Base-by-base conservation (phyloP, 2,797 vertebrate species). In the Sebastes cheni region DNA sequence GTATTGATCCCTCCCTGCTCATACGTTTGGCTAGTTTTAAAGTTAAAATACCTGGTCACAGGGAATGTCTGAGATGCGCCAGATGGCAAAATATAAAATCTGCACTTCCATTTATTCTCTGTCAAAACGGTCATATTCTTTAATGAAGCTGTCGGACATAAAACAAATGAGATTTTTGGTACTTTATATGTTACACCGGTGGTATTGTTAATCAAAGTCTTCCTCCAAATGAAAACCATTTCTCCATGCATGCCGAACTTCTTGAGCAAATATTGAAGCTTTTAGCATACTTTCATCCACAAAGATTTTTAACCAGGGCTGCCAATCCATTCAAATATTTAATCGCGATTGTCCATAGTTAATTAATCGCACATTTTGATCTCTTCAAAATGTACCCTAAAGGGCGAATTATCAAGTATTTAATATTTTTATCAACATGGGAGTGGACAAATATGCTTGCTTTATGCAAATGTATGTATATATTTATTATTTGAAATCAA, bases 31-130 rank as follows among this genome's bases (percentile, higher is more conserved):
- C 59, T 74, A 56, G 18, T 36, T 70, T 64, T 29, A 67, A 67
- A 66, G 16, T 22, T 54, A 62, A 81, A 42, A 52, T 42, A 56
- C 25, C 59, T 52, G 65, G n/a, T 76, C 67, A 22, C 29, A 22
- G 25, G 66, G 10, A 65, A 23, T 23, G 16, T 59, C n/a, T 60
- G 36, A 66, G 27, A 67, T 4, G 54, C 8, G 14, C 60, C 67
- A 75, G 46, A 46, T 79, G 61, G 55, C 56, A 12, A 62, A 73
- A 79, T 55, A 39, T 30, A 39, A 29, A 73, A 80, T 54, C 55
- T 29, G 27, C 16, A 62, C 64, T 20, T 22, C 58, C 30, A 60
- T 34, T 27, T 55, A 46, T 50, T 64, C 54, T 39, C 39, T 65
- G 52, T 65, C 69, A 65, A 34, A 65, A 73, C 29, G 23, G 60